A percentile compares a stretch with the other conserved stretches of the same genome.
Conservation (phyloP, 2,888 invertebrate genomes). For the Zele albiditarsus region DNA sequence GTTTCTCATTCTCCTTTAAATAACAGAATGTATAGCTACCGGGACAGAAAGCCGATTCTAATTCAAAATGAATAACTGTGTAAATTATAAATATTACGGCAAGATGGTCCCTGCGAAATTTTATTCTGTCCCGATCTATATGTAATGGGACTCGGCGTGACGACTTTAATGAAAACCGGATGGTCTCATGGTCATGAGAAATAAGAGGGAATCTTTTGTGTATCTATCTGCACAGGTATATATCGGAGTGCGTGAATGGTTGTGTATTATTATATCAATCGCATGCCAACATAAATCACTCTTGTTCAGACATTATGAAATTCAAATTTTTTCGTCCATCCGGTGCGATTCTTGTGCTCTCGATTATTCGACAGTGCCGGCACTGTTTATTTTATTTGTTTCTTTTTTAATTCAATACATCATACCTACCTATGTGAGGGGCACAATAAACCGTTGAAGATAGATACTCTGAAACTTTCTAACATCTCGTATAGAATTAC, state of each 20-base stretch:
- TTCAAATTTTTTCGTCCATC: background rate
- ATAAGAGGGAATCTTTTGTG: background rate
- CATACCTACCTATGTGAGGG: background rate
- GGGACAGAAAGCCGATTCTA: too few relatives aligned
- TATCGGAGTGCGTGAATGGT: background rate
- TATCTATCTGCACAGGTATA: background rate
- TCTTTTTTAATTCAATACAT: background rate
- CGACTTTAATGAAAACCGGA: background rate
- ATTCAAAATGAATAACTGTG: too few relatives aligned
- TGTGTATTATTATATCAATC: constrained; percentile 2
- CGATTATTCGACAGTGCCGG: background rate
- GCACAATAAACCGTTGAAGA: background rate
- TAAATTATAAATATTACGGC: too few relatives aligned
- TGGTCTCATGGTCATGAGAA: background rate
- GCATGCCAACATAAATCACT: constrained; percentile 29
- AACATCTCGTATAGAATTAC: too few relatives aligned
- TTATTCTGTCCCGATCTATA: too few relatives aligned
- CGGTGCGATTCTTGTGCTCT: background rate
- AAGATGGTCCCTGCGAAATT: too few relatives aligned
- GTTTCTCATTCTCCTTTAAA: too few relatives aligned
- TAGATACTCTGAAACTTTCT: background rate
- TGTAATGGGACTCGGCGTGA: background rate
- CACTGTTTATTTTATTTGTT: background rate
- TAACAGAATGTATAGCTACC: too few relatives aligned
- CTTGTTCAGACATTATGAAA: constrained; percentile 1